Evolutionary conservation across 2,113 vertebrate species (phyloP), one percentile per base, ranked within the genome.

Genomic region (Macrotis lagotis): DNA sequence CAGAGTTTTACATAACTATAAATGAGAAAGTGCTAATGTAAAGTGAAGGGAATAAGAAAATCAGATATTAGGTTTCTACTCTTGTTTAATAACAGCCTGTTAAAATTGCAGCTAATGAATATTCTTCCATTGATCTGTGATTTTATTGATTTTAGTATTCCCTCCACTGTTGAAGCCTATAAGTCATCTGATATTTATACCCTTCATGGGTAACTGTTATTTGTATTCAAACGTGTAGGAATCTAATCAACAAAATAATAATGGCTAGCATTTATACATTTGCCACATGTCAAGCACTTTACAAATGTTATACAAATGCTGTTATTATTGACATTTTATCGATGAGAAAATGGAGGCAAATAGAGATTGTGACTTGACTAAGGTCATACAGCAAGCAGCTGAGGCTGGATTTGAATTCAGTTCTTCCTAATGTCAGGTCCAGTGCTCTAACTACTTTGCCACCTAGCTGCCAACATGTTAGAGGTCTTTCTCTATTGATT

Each of bases 71-170:
- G 49, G 7, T 48, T 48, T 88, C 14, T 94, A 51, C 6, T 66
- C 1, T 48, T 93, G n/a, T 50, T 83, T 91, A 94, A 88, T 93
- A 91, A 94, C 22, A 96, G 25, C 19, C 52, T 89, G 2, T 83
- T 83, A 93, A 91, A 12, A 28, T 92, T 24, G 25, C 88, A 95
- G 89, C 11, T 95, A 83, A 83, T 83, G n/a, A 83, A 83, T 83
- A 83, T 83, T 44, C 66, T 83, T 83, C 66, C n/a, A 83, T 83
- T 37, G 66, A 83, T 44, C 3, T 83, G n/a, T 44, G n/a, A 44
- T 44, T 83, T 44, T 44, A 83, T 44, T 83, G 66, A 83, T 83
- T 83, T 83, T 16, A 19, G n/a, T 44, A 44, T n/a, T 44, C 66
- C 66, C 12, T 74, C 14, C 14, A 83, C 22, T 83, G n/a, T 44